Base-by-base conservation (phyloP, 2,888 invertebrate genomes). In the Pharmacophagus antenor region DNA sequence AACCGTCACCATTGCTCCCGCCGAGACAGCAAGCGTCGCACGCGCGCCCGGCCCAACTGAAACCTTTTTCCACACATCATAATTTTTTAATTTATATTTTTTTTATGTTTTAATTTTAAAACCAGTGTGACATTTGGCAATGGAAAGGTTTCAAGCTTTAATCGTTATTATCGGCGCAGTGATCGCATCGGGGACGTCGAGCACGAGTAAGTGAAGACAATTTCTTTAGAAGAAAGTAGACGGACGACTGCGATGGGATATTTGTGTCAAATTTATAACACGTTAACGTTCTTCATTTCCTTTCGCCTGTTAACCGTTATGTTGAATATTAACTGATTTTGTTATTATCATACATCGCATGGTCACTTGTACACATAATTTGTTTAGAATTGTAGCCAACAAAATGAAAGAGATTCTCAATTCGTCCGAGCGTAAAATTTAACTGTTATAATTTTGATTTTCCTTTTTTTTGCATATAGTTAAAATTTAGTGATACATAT, bases 161-260 rank as follows among this genome's bases (percentile, higher is more conserved):
- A 64, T 85, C 64, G 67, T 84, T 57, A 65, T 84, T 63, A 77
- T 87, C 58, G 76, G 79, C 53, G 80, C 80, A 46, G 74, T 79
- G 61, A 66, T 83, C 61, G 77, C 83, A 37, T 75, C 83, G 63
- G 78, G 81, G 63, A 74, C 84, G 20, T 82, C 87, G 22, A 79
- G 84, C 64, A 76, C 86, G 79, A 84, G 89, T 89, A 83, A 90
- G 89, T 88, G 61, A 62, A 57, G 62, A 72, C 41, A 41, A 21
- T 20, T 27, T 63, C 65, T 70, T 70, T 70, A 65, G 71, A 85
- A 80, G 84, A 85, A 86, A 85, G 85, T 85, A 71, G 82, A 77
- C 71, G 64, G 65, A 76, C 79, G 61, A 71, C 77, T 77, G 65
- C 79, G 62, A 70, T 76, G 76, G 8, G 37, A 63, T 58, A 57